phyloP scores from a whole-genome alignment of 2,888 invertebrate species.

The Brenthis ino region DNA sequence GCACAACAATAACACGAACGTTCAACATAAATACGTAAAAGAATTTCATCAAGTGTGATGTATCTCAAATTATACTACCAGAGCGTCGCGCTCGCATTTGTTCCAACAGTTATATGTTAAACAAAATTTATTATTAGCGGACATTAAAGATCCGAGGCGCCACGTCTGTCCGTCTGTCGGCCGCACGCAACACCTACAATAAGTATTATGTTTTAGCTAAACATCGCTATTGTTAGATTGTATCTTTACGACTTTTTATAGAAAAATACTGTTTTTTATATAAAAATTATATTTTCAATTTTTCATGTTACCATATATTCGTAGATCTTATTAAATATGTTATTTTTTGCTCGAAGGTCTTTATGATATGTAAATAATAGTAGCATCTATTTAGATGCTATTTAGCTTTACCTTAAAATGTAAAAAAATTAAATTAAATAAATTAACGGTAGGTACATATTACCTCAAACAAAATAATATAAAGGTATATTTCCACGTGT shows the following conservation, averaged over 20 bases:
- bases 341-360: too few relatives aligned
- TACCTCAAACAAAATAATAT: too few relatives aligned
- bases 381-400: too few relatives aligned
- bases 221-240: constrained; percentile 36
- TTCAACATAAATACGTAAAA: constrained; percentile 28
- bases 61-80: constrained; percentile 40
- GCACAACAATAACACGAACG: constrained; percentile 11
- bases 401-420: too few relatives aligned
- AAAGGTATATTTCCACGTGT: too few relatives aligned
- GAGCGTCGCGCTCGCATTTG: constrained; percentile 47
- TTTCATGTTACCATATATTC: too few relatives aligned
- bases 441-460: too few relatives aligned
- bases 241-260: constrained; percentile 27
- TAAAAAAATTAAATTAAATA: too few relatives aligned
- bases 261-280: background rate
- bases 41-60: constrained; percentile 42
- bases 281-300: background rate
- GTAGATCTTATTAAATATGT: too few relatives aligned
- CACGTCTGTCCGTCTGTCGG: constrained; percentile 45
- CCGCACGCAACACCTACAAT: constrained; percentile 40
- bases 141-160: constrained; percentile 52
- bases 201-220: constrained; percentile 39
- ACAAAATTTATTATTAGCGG: constrained; percentile 53
- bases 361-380: too few relatives aligned
- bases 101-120: constrained; percentile 52